Base-by-base conservation (phyloP, 2,888 invertebrate genomes). In the Leptura quadrifasciata region DNA sequence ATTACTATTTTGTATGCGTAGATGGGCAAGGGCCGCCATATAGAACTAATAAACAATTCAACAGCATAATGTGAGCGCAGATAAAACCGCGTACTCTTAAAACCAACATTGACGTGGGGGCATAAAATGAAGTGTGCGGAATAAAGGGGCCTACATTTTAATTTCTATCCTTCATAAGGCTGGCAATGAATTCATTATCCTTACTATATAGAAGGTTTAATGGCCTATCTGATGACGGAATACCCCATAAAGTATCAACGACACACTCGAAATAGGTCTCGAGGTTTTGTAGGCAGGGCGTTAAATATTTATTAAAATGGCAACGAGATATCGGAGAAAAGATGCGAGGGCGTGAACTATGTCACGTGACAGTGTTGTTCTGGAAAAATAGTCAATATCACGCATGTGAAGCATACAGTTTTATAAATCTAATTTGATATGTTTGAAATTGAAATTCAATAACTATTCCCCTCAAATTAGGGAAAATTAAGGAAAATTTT, bases 211-310 rank as follows among this genome's bases (percentile, higher is more conserved):
- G 76, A 78, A 75, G 75, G 77, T 78, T 83, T 84, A 84, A 84
- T 83, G 83, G 81, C 80, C 81, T 84, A 84, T 83, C 83, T 82
- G 82, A 84, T 84, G 83, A 77, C 76, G 80, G 76, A 72, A 75
- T 71, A 72, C 79, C 72, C 74, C 77, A 72, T 80, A 77, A 81
- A 81, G 79, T 75, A 79, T 77, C 77, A 75, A 74, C 76, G 69
- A 54, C 68, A 73, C 74, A 70, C 67, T 76, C 52, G 55, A 68
- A 71, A 71, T 77, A 69, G 72, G 72, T 67, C 74, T 63, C 47
- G 54, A 47, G 61, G 60, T 65, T 54, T 67, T 31, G 57, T 57
- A 71, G 47, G 67, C 2, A 9, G 47, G n/a, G 58, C 63, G 17
- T 72, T 71, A 63, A 74, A 77, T 77, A 77, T 77, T 77, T 69